Percentiles rank a stretch among this genome's conserved stretches.
Evolutionary conservation across 1,140 invertebrate species (phyloP).

Genomic region (Meloidogyne floridensis): DNA sequence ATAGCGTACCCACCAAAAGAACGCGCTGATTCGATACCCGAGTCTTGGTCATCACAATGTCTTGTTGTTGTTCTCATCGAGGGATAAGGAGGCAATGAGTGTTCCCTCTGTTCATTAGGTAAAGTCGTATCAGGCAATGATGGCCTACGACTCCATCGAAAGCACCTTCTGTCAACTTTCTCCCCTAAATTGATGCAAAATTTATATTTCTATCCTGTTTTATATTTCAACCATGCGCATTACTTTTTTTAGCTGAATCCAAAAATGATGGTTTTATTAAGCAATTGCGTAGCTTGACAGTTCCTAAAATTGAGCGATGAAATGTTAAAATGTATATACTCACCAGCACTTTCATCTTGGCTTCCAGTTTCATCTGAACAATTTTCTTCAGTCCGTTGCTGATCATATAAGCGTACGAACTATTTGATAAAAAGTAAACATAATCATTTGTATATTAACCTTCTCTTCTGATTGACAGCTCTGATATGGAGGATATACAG

Average conservation of each 20-base stretch:
- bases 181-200: neutral
- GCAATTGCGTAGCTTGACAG: conserved; percentile 22
- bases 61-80: neutral
- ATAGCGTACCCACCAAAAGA: neutral
- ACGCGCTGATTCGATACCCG: conserved; percentile 15
- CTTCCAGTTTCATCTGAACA: neutral
- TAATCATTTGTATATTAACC: neutral
- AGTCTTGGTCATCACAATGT: conserved; percentile 17
- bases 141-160: neutral
- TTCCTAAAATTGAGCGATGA: neutral
- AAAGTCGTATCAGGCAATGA: neutral
- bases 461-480: conserved; percentile 10
- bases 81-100: conserved; percentile 19
- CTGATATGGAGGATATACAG: conserved; percentile 50
- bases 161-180: neutral
- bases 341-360: neutral
- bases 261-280: conserved; percentile 1
- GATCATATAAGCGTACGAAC: neutral
- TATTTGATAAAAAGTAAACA: neutral
- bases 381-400: neutral
- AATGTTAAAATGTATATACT: neutral
- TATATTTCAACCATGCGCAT: neutral
- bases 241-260: neutral
- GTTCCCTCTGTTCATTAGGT: neutral
- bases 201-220: too few species aligned